Base-by-base conservation (phyloP, 2,888 invertebrate genomes). In the Drosophila rubida region DNA sequence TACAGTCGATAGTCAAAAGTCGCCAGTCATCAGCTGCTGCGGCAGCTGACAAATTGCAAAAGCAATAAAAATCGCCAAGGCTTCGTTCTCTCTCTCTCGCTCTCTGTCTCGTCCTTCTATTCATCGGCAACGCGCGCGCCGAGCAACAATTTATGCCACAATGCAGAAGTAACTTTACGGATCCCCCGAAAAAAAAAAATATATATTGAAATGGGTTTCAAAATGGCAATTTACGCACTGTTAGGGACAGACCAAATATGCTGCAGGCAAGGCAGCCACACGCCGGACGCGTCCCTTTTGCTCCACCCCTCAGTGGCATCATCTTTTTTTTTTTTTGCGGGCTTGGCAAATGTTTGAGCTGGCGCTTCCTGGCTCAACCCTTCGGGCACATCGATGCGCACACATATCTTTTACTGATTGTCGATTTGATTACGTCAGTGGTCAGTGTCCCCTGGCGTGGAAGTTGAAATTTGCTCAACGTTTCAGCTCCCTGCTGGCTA, bases 211-310 rank as follows among this genome's bases (percentile, higher is more conserved):
- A 86, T 83, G 81, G 78, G 69, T 83, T 86, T 72, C 74, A 84
- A 83, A 83, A 86, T 83, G 84, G 87, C 82, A 83, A 83, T 86
- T 86, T 83, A 86, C 82, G 87, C 87, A 83, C 87, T 73, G 81
- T 69, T 78, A 70, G 81, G 78, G 63, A 63, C 69, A 66, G 71
- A 62, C 66, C 64, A 66, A 80, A 84, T 80, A 80, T 64, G 87
- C 87, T 80, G 51, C 66, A 78, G 87, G 82, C 87, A n/a, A 62
- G 60, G 68, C 64, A 61, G 60, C 61, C 64, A 60, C 76, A 75
- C 71, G 71, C 67, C 67, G 55, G 35, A 37, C 53, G 41, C 37
- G 22, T 50, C 62, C 58, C 49, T 55, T 73, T 67, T 69, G 64
- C 74, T 16, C 22, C 9, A n/a, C 32, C 11, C 39, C 19, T 19